phyloP scores from a whole-genome alignment of 2,888 invertebrate species.

The Xanthia togata region DNA sequence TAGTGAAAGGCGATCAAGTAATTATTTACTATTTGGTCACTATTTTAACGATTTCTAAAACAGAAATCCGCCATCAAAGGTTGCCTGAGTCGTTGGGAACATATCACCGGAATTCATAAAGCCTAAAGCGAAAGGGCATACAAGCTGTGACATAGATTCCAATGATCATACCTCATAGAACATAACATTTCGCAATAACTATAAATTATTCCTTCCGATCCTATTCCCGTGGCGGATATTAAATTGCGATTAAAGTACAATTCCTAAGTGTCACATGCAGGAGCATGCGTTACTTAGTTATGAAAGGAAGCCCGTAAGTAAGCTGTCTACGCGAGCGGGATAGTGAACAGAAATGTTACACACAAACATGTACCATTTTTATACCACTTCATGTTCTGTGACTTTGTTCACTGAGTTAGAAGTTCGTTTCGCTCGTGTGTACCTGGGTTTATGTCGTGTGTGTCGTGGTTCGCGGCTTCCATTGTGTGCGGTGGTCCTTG shows the following conservation, averaged over 20 bases:
- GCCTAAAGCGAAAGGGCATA: slow-evolving; percentile 57
- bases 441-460: slow-evolving; percentile 4
- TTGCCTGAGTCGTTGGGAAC: slow-evolving; percentile 12
- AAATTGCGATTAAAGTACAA: slow-evolving; percentile 12
- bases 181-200: slow-evolving; percentile 42
- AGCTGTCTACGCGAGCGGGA: neutral
- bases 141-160: slow-evolving; percentile 61
- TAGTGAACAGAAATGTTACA: neutral
- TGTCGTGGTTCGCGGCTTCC: slow-evolving; percentile 19
- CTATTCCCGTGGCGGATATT: slow-evolving; percentile 18
- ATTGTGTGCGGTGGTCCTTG: slow-evolving; percentile 23
- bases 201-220: slow-evolving; percentile 39
- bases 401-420: neutral
- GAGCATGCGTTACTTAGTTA: slow-evolving; percentile 7
- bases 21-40: neutral
- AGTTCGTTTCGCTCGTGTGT: neutral
- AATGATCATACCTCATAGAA: slow-evolving; percentile 47
- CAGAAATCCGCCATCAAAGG: neutral
- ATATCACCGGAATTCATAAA: slow-evolving; percentile 52
- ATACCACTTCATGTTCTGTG: neutral
- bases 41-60: neutral
- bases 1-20: neutral
- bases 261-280: slow-evolving; percentile 37
- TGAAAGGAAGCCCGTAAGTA: slow-evolving; percentile 6
- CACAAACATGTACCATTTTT: neutral